These are phyloP conservation scores for Vulpes ferrilata DNA, from an alignment of 2,113 vertebrate genomes.

Conservation along the genomic window DNA sequence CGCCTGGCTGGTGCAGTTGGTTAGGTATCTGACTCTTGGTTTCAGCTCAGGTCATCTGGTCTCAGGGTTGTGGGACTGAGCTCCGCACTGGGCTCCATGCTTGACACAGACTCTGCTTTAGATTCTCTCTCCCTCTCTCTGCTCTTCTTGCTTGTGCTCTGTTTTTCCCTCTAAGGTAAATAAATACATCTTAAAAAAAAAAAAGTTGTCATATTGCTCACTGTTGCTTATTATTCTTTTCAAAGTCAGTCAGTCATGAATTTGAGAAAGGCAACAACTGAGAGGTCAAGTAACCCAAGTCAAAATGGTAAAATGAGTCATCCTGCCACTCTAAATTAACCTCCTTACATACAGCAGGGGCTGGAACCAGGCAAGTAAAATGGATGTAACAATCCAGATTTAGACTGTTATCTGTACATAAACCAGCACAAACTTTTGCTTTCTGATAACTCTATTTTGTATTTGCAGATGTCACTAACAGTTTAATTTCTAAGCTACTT, in stretches of 20 bases:
- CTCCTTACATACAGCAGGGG: neutral
- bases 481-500: conserved; percentile 40
- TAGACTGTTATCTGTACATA: neutral
- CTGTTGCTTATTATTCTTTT: neutral
- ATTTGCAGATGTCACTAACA: neutral
- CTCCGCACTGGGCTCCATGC: too few relatives aligned
- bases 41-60: too few relatives aligned
- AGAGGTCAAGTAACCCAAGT: neutral
- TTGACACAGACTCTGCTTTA: too few relatives aligned
- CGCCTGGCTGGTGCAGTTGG: too few relatives aligned
- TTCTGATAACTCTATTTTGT: neutral
- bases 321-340: neutral
- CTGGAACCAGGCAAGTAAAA: neutral
- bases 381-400: neutral
- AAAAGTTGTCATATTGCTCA: neutral
- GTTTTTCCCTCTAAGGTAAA: too few relatives aligned
- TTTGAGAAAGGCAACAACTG: conserved; percentile 46
- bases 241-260: neutral
- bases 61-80: too few relatives aligned
- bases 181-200: too few relatives aligned
- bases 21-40: too few relatives aligned
- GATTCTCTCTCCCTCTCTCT: too few relatives aligned
- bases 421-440: neutral
- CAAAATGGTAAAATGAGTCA: neutral
- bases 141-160: too few relatives aligned